These are phyloP conservation scores for Strix aluco DNA, from an alignment of 2,113 vertebrate genomes.

Conservation along the genomic window DNA sequence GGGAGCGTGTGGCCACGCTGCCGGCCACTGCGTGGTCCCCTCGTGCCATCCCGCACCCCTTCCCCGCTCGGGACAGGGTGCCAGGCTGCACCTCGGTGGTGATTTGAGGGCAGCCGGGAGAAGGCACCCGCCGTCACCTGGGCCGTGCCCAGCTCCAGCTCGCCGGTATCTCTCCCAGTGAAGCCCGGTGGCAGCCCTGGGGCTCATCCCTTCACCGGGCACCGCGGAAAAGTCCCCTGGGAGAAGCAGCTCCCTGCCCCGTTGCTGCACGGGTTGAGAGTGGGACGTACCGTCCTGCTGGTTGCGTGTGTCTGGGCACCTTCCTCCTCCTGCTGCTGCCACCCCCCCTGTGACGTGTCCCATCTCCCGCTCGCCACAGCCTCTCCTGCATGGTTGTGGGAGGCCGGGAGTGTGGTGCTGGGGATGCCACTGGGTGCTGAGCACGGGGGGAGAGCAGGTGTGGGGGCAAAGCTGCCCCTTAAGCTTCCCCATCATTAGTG, in stretches of 20 bases:
- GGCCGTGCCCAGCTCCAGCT: neutral
- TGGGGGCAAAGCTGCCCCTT: neutral
- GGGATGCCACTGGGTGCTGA: neutral
- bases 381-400: neutral
- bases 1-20: neutral
- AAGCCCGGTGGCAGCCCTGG: fast-evolving
- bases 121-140: fast-evolving
- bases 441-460: fast-evolving
- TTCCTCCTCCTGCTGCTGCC: neutral
- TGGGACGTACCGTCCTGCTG: fast-evolving
- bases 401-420: neutral
- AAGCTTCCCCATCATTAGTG: fast-evolving
- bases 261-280: neutral
- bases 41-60: neutral
- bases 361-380: neutral
- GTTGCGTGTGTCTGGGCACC: neutral
- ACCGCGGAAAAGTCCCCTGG: fast-evolving
- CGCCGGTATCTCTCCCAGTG: fast-evolving
- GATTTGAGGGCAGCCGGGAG: neutral
- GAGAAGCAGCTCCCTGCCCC: fast-evolving
- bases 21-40: neutral
- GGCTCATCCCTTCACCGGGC: neutral
- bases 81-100: neutral
- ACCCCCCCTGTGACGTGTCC: neutral
- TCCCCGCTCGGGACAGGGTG: neutral